Percentiles rank a stretch among this genome's conserved stretches.
Conservation (phyloP, 2,888 invertebrate species). For the Apodemia duryi region DNA sequence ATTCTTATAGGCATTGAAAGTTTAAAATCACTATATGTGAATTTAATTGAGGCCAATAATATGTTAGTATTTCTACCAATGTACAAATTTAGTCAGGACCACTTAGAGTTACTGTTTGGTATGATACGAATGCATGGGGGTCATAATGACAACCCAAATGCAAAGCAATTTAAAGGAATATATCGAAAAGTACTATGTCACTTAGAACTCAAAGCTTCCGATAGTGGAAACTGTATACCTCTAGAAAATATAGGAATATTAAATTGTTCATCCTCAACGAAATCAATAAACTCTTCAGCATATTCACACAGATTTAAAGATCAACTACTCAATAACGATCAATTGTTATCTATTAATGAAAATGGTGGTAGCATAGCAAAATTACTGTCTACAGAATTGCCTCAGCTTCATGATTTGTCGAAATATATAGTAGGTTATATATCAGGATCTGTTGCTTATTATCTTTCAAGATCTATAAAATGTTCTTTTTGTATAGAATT, state of each 20-base stretch:
- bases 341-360: no score
- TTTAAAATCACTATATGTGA: no score
- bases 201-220: no score
- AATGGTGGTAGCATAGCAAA: no score
- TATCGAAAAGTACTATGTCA: no score
- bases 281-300: background rate
- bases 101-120: background rate
- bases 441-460: constrained; percentile 5
- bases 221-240: no score
- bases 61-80: constrained; percentile 9
- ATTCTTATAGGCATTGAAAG: background rate
- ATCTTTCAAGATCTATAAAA: constrained; percentile 10
- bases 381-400: no score
- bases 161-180: background rate
- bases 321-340: no score
- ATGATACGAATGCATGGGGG: no score
- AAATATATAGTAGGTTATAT: constrained; percentile 4
- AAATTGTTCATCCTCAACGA: background rate
- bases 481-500: constrained; percentile 15
- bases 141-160: no score
- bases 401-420: background rate
- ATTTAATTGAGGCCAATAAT: background rate
- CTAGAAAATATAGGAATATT: background rate
- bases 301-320: no score
- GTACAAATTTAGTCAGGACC: background rate